A percentile compares a stretch with the other conserved stretches of the same genome.
These are phyloP conservation scores for Gymnocypris eckloni DNA, from an alignment of 2,797 vertebrate genomes.

Conservation along the genomic window DNA sequence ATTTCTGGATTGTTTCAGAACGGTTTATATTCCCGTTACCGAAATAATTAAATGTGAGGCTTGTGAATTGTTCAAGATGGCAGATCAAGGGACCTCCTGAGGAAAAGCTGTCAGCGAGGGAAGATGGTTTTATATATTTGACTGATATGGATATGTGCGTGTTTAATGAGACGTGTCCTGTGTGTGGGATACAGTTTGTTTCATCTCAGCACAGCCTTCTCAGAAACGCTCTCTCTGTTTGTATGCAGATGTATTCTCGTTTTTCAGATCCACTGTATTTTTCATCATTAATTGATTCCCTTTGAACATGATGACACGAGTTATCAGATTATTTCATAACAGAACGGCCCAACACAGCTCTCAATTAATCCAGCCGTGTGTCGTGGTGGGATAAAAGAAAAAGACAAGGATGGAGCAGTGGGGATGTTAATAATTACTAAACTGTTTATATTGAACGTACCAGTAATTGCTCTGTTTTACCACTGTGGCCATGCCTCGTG, in stretches of 20 bases:
- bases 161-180: conserved; percentile 38
- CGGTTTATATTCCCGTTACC: neutral
- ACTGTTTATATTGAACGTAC: neutral
- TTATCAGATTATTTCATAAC: conserved; percentile 17
- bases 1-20: conserved; percentile 1
- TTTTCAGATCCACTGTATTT: conserved; percentile 9
- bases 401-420: neutral
- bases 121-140: conserved; percentile 17
- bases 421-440: conserved; percentile 19
- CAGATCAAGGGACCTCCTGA: neutral
- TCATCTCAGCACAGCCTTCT: conserved; percentile 27
- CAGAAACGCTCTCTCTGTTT: neutral
- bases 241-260: conserved; percentile 36
- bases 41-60: neutral
- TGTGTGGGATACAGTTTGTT: conserved; percentile 17
- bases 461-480: neutral
- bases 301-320: conserved; percentile 32
- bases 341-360: conserved; percentile 8
- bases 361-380: conserved; percentile 31
- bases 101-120: neutral
- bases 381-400: neutral
- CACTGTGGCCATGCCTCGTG: neutral
- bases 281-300: conserved; percentile 40
- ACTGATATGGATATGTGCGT: conserved; percentile 31
- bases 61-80: neutral